Evolutionary conservation across 2,797 vertebrate species (phyloP).

Genomic region (Mormyrus proboscirostris): DNA sequence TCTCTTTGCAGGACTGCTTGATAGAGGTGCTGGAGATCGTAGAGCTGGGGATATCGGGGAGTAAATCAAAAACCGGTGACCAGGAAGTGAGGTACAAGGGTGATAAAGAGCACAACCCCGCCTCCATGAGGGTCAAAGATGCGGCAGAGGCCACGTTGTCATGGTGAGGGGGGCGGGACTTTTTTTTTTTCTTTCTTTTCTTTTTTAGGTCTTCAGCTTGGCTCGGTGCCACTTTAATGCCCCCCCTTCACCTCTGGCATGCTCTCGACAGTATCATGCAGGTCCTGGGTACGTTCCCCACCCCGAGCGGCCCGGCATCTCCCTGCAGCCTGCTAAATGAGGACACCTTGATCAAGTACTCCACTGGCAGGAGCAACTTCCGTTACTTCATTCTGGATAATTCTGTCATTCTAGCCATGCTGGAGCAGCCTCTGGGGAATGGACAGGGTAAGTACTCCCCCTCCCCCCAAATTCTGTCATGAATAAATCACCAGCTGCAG

Average conservation of each 20-base stretch:
- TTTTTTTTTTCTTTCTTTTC: background rate
- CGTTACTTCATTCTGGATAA: conserved; percentile 85
- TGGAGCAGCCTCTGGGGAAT: conserved; percentile 76
- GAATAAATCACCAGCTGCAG: background rate
- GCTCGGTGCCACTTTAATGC: background rate
- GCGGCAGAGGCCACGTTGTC: conserved; percentile 85
- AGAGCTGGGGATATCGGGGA: conserved; percentile 86
- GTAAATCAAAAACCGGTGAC: conserved; percentile 77
- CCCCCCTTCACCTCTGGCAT: background rate
- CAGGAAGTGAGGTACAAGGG: conserved; percentile 80
- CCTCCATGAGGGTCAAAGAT: conserved; percentile 88
- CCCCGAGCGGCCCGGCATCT: conserved; percentile 87
- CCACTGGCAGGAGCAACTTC: conserved; percentile 77
- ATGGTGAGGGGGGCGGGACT: conserved; percentile 62
- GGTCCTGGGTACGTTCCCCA: conserved; percentile 88
- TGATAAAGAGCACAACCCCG: conserved; percentile 83
- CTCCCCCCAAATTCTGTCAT: background rate
- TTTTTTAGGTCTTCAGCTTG: background rate
- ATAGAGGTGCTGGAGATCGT: conserved; percentile 88
- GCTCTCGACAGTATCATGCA: conserved; percentile 81
- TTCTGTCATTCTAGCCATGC: conserved; percentile 80
- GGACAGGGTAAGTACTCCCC: conserved; percentile 71
- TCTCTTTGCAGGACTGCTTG: conserved; percentile 72
- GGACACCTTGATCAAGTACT: conserved; percentile 83
- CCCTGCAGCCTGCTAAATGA: conserved; percentile 94